Evolutionary conservation across 2,113 vertebrate genomes (phyloP).

Genomic region (Meleagris gallopavo): DNA sequence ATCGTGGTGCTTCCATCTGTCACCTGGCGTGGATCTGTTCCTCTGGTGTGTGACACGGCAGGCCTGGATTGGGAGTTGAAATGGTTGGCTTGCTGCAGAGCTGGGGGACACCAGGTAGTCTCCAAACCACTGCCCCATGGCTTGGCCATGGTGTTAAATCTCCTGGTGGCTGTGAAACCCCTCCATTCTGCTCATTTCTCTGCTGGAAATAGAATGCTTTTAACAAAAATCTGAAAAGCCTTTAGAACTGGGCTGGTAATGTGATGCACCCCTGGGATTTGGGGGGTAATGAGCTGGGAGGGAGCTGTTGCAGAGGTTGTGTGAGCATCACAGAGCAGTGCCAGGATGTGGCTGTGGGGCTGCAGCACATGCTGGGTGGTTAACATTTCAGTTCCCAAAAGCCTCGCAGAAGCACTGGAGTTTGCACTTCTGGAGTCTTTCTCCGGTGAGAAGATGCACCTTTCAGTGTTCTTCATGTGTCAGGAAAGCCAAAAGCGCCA

Average conservation of each 20-base stretch:
- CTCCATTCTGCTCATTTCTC: neutral
- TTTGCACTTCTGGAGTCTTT: neutral
- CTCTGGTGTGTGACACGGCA: fast-evolving
- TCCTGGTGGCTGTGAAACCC: neutral
- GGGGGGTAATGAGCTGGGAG: neutral
- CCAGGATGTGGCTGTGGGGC: neutral
- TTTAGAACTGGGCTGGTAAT: neutral
- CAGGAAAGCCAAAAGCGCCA: neutral
- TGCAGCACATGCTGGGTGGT: fast-evolving
- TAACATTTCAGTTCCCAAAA: neutral
- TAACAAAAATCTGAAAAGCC: neutral
- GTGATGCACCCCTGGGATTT: fast-evolving
- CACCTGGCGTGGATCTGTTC: neutral
- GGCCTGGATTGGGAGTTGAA: neutral
- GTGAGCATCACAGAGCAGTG: fast-evolving
- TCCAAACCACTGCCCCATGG: neutral
- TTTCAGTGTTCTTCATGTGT: fast-evolving
- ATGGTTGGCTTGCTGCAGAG: neutral
- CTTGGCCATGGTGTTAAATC: neutral
- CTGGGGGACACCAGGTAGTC: neutral
- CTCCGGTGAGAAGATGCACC: neutral
- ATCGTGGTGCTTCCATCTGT: neutral
- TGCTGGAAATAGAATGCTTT: constrained; percentile 47
- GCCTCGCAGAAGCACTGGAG: neutral
- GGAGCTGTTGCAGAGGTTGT: neutral